phyloP scores from a whole-genome alignment of 2,113 vertebrate genomes.

The Callipepla californica region DNA sequence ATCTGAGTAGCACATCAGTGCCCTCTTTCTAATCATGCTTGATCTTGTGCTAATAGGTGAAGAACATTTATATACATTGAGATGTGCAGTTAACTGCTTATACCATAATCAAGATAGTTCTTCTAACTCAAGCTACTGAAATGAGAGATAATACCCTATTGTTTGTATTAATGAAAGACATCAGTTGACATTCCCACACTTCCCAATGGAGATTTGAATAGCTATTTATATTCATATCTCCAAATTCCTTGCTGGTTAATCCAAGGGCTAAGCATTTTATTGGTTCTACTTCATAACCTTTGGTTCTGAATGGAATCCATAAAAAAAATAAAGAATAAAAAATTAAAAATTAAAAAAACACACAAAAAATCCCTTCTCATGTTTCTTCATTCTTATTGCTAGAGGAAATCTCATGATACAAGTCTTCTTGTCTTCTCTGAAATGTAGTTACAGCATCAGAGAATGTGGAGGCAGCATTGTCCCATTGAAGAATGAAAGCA shows the following conservation, averaged over 20 bases:
- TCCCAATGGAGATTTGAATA: neutral
- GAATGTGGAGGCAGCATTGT: constrained; percentile 60
- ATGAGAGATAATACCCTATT: neutral
- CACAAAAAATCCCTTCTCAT: neutral
- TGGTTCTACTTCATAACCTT: neutral
- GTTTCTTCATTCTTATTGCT: neutral
- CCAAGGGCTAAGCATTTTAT: neutral
- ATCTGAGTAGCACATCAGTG: neutral
- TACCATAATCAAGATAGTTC: neutral
- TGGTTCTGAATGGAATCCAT: neutral
- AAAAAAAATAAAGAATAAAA: neutral
- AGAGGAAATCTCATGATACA: neutral
- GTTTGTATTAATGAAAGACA: neutral
- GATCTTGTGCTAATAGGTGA: neutral
- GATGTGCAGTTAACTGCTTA: neutral
- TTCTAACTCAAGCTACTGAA: neutral
- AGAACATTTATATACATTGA: neutral
- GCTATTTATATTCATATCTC: neutral
- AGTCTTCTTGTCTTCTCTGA: constrained; percentile 9
- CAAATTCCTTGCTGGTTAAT: neutral
- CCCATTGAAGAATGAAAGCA: constrained; percentile 8
- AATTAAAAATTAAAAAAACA: neutral
- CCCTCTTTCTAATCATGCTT: neutral
- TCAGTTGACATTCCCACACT: neutral
- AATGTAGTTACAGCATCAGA: constrained; percentile 33